Evolutionary conservation across 2,888 invertebrate species (phyloP).

Genomic region (Meghimatium bilineatum): DNA sequence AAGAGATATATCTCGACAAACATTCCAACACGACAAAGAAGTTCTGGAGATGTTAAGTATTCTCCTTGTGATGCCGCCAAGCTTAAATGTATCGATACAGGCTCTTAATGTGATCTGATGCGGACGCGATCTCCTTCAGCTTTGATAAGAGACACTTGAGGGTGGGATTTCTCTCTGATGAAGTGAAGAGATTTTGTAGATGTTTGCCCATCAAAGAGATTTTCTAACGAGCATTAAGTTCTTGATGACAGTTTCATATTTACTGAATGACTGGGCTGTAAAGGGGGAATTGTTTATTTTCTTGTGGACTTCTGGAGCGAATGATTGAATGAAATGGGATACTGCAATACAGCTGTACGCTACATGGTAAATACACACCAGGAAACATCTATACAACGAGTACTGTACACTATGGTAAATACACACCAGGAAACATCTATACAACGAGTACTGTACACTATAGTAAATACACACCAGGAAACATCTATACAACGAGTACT

Average conservation of each 20-base stretch:
- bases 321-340: no score
- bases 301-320: neutral
- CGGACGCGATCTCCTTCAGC: neutral
- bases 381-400: no score
- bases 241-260: neutral
- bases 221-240: neutral
- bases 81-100: neutral
- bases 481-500: no score
- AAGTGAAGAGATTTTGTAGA: neutral
- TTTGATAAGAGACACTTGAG: neutral
- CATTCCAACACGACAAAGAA: neutral
- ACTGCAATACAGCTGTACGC: no score
- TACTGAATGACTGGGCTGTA: neutral
- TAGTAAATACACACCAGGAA: no score
- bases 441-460: no score
- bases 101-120: conserved; percentile 10
- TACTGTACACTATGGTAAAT: no score
- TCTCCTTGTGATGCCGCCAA: neutral
- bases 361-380: no score
- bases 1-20: neutral
- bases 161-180: neutral
- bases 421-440: no score
- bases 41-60: neutral
- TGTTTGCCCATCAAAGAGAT: conserved; percentile 13
- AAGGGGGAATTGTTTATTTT: neutral